Evolutionary conservation across 2,113 vertebrate genomes (phyloP).

Genomic region (Perca fluviatilis): DNA sequence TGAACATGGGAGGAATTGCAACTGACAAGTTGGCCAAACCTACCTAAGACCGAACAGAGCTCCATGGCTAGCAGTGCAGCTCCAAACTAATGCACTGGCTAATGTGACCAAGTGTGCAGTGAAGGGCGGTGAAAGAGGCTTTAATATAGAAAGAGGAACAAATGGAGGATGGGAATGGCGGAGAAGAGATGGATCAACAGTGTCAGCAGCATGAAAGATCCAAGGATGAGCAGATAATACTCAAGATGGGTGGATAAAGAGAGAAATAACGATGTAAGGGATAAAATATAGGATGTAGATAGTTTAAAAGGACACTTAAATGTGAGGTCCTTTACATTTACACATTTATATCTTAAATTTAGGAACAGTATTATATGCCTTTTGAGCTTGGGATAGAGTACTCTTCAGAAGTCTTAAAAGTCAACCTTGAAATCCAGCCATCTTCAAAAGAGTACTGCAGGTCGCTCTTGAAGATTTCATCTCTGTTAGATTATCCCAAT

Average conservation of each 20-base stretch:
- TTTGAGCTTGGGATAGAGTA: slow-evolving; percentile 47
- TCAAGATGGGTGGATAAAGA: slow-evolving; percentile 39
- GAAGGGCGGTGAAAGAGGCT: slow-evolving; percentile 13
- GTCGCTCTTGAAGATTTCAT: slow-evolving; percentile 66
- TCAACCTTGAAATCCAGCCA: slow-evolving; percentile 64
- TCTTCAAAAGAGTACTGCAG: slow-evolving; percentile 47
- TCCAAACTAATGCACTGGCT: slow-evolving; percentile 60
- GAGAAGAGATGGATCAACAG: slow-evolving; percentile 72
- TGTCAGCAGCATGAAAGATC: slow-evolving; percentile 63
- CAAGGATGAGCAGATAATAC: slow-evolving; percentile 52
- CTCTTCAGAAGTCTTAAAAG: slow-evolving; percentile 73
- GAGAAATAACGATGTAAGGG: not conserved
- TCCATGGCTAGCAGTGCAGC: slow-evolving; percentile 27
- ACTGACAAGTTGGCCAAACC: slow-evolving; percentile 33
- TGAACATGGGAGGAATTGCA: not conserved
- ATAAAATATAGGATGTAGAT: slow-evolving; percentile 3
- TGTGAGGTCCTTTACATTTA: slow-evolving; percentile 39
- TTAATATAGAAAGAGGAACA: slow-evolving; percentile 44
- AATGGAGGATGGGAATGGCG: slow-evolving; percentile 56
- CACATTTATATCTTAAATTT: slow-evolving; percentile 32
- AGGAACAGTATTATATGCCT: slow-evolving; percentile 38
- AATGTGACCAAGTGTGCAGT: slow-evolving; percentile 68
- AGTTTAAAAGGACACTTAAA: slow-evolving; percentile 31
- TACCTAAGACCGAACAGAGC: slow-evolving; percentile 14
- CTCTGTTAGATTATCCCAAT: slow-evolving; percentile 65